Evolutionary conservation across 1,140 invertebrate species (phyloP).

Genomic region (Drosophila orena): DNA sequence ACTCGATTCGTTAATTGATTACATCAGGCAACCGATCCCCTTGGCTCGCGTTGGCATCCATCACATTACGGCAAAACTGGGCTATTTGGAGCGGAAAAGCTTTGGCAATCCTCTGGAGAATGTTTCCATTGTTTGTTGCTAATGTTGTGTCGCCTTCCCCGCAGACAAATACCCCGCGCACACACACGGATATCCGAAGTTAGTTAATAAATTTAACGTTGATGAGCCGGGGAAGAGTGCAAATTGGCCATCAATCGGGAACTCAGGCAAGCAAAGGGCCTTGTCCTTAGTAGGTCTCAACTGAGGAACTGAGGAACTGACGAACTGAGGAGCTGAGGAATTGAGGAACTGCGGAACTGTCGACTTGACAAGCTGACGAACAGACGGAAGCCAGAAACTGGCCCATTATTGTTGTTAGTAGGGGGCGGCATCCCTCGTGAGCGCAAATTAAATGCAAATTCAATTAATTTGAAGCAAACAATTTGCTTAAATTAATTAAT

Average conservation of each 20-base stretch:
- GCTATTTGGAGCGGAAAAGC: conserved; percentile 54
- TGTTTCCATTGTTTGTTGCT: conserved; percentile 36
- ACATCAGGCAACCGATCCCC: neutral
- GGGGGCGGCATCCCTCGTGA: conserved; percentile 56
- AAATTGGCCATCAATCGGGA: conserved; percentile 65
- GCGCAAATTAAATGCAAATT: conserved; percentile 84
- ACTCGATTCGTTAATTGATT: conserved; percentile 46
- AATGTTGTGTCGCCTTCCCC: conserved; percentile 22
- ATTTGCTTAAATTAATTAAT: conserved; percentile 85
- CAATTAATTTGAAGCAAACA: conserved; percentile 83
- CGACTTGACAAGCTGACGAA: conserved; percentile 11
- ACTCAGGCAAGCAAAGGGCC: neutral
- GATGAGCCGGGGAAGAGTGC: conserved; percentile 20
- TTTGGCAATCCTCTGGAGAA: conserved; percentile 32
- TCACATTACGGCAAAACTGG: conserved; percentile 26
- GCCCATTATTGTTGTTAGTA: conserved; percentile 15
- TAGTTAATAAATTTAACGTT: conserved; percentile 62
- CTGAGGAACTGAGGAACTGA: conserved; percentile 18
- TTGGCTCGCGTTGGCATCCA: neutral
- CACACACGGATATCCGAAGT: conserved; percentile 23
- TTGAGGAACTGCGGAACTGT: neutral
- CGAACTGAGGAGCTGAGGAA: neutral
- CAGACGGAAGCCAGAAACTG: conserved; percentile 39
- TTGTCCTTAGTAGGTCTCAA: conserved; percentile 31
- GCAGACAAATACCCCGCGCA: conserved; percentile 9